Percentiles rank a stretch among this genome's conserved stretches.
Conservation (phyloP, 2,888 invertebrate species). For the Papilio gigon region DNA sequence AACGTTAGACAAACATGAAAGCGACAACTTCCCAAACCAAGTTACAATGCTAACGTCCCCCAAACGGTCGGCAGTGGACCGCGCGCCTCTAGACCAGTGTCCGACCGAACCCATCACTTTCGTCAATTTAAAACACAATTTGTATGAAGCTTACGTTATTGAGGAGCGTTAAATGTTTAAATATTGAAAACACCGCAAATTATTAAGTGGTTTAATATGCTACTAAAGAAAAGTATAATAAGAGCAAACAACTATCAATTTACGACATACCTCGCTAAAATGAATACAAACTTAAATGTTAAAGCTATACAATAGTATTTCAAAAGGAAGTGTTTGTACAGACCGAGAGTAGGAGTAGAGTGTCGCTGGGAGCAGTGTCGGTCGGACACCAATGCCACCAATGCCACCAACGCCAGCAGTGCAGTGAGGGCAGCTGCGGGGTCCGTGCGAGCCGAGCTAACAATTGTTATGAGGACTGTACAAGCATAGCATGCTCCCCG, state of each 20-base stretch:
- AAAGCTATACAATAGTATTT: slow-evolving; percentile 13
- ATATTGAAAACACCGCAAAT: slow-evolving; percentile 12
- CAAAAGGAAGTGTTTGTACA: neutral
- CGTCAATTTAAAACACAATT: neutral
- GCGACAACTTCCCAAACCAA: slow-evolving; percentile 74
- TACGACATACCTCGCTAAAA: neutral
- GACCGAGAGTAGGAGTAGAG: neutral
- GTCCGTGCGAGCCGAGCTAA: slow-evolving; percentile 65
- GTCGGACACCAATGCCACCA: slow-evolving; percentile 43
- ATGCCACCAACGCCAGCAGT: too few relatives aligned
- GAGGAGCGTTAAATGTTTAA: neutral
- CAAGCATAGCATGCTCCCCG: slow-evolving; percentile 68
- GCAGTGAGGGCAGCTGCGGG: slow-evolving; percentile 44
- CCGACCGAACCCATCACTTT: slow-evolving; percentile 14
- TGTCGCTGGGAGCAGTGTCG: neutral
- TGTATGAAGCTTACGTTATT: neutral
- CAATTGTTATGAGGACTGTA: slow-evolving; percentile 69
- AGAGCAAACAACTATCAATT: slow-evolving; percentile 18
- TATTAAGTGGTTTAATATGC: slow-evolving; percentile 10
- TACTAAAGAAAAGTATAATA: slow-evolving; percentile 2
- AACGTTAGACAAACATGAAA: slow-evolving; percentile 74
- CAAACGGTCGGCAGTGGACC: slow-evolving; percentile 54
- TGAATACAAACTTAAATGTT: slow-evolving; percentile 7
- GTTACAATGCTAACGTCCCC: slow-evolving; percentile 69
- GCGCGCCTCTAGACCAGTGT: slow-evolving; percentile 30